Base-by-base conservation (phyloP, 2,888 invertebrate genomes). In the Esperia sulphurella region DNA sequence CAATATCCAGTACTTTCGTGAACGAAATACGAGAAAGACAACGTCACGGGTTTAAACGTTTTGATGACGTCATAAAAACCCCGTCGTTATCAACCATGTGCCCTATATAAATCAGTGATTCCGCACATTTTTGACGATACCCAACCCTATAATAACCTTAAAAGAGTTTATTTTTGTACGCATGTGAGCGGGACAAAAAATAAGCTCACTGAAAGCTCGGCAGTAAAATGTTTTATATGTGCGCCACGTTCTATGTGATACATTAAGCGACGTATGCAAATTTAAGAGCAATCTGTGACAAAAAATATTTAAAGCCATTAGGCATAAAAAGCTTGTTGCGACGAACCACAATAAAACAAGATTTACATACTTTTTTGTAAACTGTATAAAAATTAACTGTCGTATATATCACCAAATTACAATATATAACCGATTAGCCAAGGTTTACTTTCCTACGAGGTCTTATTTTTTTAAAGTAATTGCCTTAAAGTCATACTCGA, bases 61-160 rank as follows among this genome's bases (percentile, higher is more conserved):
- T 79, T 79, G 75, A 81, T 79, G 79, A 78, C 75, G 74, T 79
- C 76, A 79, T 81, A 79, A 80, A 78, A 69, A 61, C 57, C 66
- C 63, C 63, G 60, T 63, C 70, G 69, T 75, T 74, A 81, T 77
- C 78, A 77, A 73, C 65, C 65, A 62, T 61, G 61, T 69, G 69
- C 64, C 69, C 68, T 59, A 72, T 65, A 79, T 79, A 77, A 76
- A 76, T 72, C 71, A 69, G 59, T 48, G 51, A 46, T 49, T 46
- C 38, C 35, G 7, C 40, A 30, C 45, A 51, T 47, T 48, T 50
- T n/a, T 14, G 12, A 12, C 31, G 14, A 61, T 55, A 50, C 53
- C 48, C 31, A 42, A 50, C 60, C 58, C 50, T 65, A 54, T 46
- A 3, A 0, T 33, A 1, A 10, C 9, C 0, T 1, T 0, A 0